These are phyloP conservation scores for Nysson spinosus DNA, from an alignment of 2,888 invertebrate species.

Conservation along the genomic window DNA sequence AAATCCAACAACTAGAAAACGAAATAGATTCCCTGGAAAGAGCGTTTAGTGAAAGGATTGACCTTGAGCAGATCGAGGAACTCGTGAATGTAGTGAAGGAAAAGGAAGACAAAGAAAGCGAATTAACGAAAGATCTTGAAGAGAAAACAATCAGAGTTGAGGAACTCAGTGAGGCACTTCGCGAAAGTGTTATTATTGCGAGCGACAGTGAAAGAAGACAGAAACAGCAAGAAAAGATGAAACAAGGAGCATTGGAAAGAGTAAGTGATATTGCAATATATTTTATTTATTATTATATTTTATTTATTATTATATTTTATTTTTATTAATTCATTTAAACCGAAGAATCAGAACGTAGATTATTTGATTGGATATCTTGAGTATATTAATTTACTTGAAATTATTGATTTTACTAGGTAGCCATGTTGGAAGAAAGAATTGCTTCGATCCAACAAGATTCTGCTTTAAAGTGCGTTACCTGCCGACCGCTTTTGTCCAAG, in stretches of 20 bases:
- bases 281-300: too few species aligned
- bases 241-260: constrained; percentile 83
- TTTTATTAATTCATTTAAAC: too few species aligned
- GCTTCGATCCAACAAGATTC: constrained; percentile 85
- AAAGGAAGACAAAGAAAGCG: constrained; percentile 79
- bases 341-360: too few species aligned
- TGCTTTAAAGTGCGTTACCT: constrained; percentile 84
- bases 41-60: constrained; percentile 67
- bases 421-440: constrained; percentile 84
- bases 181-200: constrained; percentile 88
- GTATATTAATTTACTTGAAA: too few species aligned
- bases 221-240: constrained; percentile 80
- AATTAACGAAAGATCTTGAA: constrained; percentile 77
- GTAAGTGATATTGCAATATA: constrained; percentile 75
- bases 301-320: too few species aligned
- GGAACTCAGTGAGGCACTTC: constrained; percentile 88
- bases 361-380: background rate
- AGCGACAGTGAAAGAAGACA: constrained; percentile 81
- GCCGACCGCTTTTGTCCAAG: constrained; percentile 82
- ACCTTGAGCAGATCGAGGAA: constrained; percentile 70
- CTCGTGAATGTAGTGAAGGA: constrained; percentile 65
- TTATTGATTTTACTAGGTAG: constrained; percentile 79
- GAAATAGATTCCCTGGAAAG: constrained; percentile 70
- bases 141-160: constrained; percentile 81
- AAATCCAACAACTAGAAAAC: constrained; percentile 65